Base-by-base conservation (phyloP, 2,113 vertebrate genomes). In the Penelope pileata region DNA sequence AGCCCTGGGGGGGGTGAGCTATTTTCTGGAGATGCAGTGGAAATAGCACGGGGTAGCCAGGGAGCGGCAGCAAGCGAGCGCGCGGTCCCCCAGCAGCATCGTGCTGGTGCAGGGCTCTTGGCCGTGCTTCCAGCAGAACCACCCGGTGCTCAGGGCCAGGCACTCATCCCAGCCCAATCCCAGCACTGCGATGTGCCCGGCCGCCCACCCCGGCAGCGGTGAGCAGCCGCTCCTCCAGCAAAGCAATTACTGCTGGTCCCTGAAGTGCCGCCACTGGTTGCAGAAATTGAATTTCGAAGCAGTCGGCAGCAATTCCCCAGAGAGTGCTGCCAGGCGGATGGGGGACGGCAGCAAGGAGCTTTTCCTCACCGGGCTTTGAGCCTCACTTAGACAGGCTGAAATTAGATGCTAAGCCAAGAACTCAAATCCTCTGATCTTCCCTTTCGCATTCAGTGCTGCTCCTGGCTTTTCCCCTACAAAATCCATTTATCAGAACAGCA, bases 21-120 rank as follows among this genome's bases (percentile, higher is more conserved):
- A 53, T 92, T 93, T 94, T 94, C 90, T 86, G 88, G 68, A 96
- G 83, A 64, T 64, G 56, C 64, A 48, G 88, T 95, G 88, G 76
- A 95, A 96, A 95, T 91, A 86, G 94, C 72, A 78, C 1, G 0
- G 56, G n/a, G 40, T 45, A 77, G 40, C 69, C 78, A 87, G 74
- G 59, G 34, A 86, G 32, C 56, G 79, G 78, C 87, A 94, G 68
- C 32, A 34, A 81, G 70, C 40, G 16, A 92, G n/a, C 7, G 11
- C 72, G 29, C 40, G 67, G 27, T 32, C 23, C 36, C 51, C 30
- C 27, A 45, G 38, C 82, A 76, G 36, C 51, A 80, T 68, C 82
- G 29, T 63, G 66, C 34, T 77, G 34, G 59, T 75, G 81, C 45
- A 83, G 90, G 48, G 13, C 13, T 76, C 36, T 36, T 0, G 0